A percentile compares a stretch with the other conserved stretches of the same genome.
phyloP scores from a whole-genome alignment of 2,113 vertebrate species.

The Scomber colias region DNA sequence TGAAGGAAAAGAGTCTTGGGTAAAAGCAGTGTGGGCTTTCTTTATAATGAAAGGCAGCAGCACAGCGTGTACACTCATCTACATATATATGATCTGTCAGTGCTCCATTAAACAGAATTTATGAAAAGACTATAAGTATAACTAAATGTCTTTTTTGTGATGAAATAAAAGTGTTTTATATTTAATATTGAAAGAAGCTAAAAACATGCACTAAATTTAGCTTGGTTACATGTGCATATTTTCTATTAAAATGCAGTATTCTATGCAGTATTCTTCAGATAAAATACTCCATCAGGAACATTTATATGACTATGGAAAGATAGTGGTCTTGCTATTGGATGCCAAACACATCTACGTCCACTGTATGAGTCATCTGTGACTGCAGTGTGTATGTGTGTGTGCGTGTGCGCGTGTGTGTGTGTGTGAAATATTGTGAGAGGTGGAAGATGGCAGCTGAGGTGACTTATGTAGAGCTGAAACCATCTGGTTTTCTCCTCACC shows the following conservation, averaged over 20 bases:
- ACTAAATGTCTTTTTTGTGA: background rate
- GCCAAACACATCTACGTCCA: slow-evolving; percentile 1
- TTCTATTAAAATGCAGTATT: background rate
- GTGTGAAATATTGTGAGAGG: background rate
- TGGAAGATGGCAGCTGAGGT: slow-evolving; percentile 31
- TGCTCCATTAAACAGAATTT: too few relatives aligned
- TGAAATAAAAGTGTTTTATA: background rate
- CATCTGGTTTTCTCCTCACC: slow-evolving; percentile 52
- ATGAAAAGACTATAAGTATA: too few relatives aligned
- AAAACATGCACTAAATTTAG: background rate
- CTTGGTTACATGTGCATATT: background rate
- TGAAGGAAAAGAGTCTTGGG: background rate
- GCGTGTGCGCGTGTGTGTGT: background rate
- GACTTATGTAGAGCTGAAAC: slow-evolving; percentile 46
- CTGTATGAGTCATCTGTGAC: slow-evolving; percentile 56
- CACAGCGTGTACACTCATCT: too few relatives aligned
- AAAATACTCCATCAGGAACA: background rate
- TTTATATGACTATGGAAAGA: background rate
- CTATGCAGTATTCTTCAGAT: background rate
- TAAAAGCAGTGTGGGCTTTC: background rate
- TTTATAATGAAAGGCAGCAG: too few relatives aligned
- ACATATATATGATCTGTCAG: too few relatives aligned
- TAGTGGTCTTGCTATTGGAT: background rate
- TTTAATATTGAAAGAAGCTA: background rate
- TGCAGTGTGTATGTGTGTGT: slow-evolving; percentile 2